Evolutionary conservation across 2,113 vertebrate genomes (phyloP), one percentile per base, ranked within the genome.

Genomic region (Platichthys stellatus): DNA sequence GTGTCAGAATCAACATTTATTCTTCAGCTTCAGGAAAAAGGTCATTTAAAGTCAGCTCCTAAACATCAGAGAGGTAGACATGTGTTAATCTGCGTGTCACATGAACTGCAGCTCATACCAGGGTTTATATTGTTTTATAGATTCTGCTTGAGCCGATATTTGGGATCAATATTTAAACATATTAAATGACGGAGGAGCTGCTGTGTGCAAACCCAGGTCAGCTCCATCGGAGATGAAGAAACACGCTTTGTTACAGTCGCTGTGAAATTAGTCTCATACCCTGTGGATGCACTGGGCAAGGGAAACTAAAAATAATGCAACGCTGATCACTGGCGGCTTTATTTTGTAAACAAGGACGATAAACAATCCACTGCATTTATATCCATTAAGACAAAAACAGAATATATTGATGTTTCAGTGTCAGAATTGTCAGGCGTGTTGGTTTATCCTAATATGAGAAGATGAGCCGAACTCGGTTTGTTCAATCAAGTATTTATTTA

Each of bases 61-160:
- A 85, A 81, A 86, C 74, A 87, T 70, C 63, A 57, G 53, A 59
- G 54, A 65, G 72, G 70, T 69, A 73, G 60, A 71, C 67, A 56
- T 69, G 68, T 67, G 80, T 76, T 76, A 81, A 81, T 81, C 45
- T 71, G 49, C n/a, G 4, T 35, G 74, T 13, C 38, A 57, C 51
- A 59, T 82, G 64, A 72, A 72, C 70, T 40, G 38, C 38, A 40
- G 38, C 40, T 9, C 15, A 17, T 2, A 66, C 17, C 56, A 66
- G 78, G 56, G 45, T 60, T 53, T 31, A 67, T 38, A 51, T 60
- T 35, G 3, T 18, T 49, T 15, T 18, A 13, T 40, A 1, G 20
- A 9, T 63, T 57, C 56, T 20, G 8, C 5, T 57, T 49, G 45
- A 49, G 2, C 45, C 1, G 11, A 17, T 58, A 11, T 24, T 38